Base-by-base conservation (phyloP, 1,140 invertebrate genomes). In the Drosophila novamexicana region DNA sequence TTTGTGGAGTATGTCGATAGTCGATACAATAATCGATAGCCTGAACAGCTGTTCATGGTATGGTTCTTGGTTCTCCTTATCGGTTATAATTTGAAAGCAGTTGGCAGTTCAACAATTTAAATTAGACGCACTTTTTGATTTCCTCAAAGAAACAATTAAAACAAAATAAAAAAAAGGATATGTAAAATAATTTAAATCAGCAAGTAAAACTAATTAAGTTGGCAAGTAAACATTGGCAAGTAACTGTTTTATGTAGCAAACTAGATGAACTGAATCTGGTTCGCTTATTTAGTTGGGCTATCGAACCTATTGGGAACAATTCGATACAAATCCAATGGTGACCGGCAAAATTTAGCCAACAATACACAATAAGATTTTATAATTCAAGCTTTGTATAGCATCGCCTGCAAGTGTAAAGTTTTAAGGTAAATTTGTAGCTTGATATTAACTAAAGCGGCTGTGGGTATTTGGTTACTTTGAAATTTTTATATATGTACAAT, bases 311-410 rank as follows among this genome's bases (percentile, higher is more conserved):
- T 42, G 14, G 8, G 0, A 36, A 8, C 6, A 42, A n/a, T 36
- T 47, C 42, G n/a, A 45, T 58, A n/a, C 1, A 45, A 34, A 34
- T 5, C 9, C 6, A 36, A 37, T 16, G 9, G 66, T 75, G 72
- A 75, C 72, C 72, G 72, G 72, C 72, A 14, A 64, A 70, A 58
- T 39, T 57, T 39, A 16, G 42, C 29, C 9, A 10, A 16, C 22
- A 64, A 40, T 16, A 5, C 6, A 42, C 14, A 40, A 29, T 42
- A 22, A 10, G 14, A 18, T 36, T 16, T 47, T 7, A 6, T n/a
- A 16, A 34, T 47, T 47, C 1, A 36, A 16, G n/a, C 22, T 29
- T 4, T 29, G 3, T 29, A 29, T 29, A 29, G 22, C 14, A 9
- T 0, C 6, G 32, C n/a, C 1, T 8, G n/a, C 2, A 34, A 34